Percentiles rank a stretch among this genome's conserved stretches.
These are phyloP conservation scores for Phasia obesa DNA, from an alignment of 2,888 invertebrate species.

Conservation along the genomic window DNA sequence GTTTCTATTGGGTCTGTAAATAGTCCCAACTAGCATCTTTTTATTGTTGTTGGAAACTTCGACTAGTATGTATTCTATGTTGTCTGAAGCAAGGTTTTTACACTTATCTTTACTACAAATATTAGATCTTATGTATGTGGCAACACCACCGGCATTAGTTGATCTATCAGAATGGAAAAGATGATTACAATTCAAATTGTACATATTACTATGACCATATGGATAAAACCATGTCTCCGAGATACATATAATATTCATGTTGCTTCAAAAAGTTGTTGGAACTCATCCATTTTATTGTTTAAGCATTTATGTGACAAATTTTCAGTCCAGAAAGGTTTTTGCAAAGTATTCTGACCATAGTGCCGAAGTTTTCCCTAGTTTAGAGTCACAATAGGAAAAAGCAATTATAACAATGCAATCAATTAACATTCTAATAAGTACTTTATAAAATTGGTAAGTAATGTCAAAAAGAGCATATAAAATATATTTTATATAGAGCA, in stretches of 20 bases:
- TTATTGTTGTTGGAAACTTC: not conserved
- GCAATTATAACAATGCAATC: no score
- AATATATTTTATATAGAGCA: no score
- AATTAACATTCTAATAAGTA: no score
- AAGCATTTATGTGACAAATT: not conserved
- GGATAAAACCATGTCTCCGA: no score
- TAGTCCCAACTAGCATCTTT: not conserved
- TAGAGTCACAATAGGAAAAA: not conserved
- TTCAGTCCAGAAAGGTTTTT: not conserved
- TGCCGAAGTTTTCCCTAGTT: not conserved
- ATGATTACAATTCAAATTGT: not conserved
- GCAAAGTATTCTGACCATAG: not conserved
- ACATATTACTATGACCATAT: not conserved
- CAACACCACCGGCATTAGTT: no score
- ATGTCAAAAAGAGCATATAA: no score
- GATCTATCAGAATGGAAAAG: not conserved
- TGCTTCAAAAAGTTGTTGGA: not conserved
- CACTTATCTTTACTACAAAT: not conserved
- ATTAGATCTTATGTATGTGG: not conserved
- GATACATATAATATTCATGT: not conserved
- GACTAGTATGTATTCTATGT: not conserved
- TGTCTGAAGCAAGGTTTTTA: not conserved
- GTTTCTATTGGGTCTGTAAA: not conserved
- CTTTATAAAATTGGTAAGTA: no score
- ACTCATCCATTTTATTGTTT: slow-evolving; percentile 3